Conservation (phyloP, 2,888 invertebrate species). For the Lottia gigantea region DNA sequence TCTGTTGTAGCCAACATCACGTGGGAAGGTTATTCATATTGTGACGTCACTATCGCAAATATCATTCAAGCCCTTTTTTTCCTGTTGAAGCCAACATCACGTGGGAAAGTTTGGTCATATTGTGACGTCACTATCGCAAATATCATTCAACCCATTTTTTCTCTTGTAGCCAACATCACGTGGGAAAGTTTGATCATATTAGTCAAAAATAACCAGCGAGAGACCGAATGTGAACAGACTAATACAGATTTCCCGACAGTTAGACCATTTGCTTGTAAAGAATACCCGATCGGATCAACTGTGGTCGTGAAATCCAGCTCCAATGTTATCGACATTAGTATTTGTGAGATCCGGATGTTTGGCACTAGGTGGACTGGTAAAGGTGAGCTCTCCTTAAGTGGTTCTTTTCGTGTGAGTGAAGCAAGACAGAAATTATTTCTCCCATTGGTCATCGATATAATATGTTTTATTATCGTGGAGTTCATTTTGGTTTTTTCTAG, state of each 20-base stretch:
- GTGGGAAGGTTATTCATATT: not conserved
- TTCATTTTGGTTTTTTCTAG: no score
- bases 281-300: not conserved
- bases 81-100: not conserved
- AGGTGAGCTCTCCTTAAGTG: not conserved
- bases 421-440: no score
- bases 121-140: no score
- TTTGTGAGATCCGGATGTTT: not conserved
- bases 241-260: not conserved
- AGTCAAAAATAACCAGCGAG: not conserved
- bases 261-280: not conserved
- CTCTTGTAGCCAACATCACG: not conserved
- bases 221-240: not conserved
- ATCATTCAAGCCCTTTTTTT: no score
- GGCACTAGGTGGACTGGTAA: not conserved
- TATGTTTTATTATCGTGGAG: no score
- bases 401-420: no score
- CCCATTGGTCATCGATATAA: no score
- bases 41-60: no score
- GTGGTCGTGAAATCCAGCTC: not conserved
- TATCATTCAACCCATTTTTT: no score
- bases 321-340: not conserved
- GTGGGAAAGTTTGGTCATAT: not conserved
- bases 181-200: not conserved
- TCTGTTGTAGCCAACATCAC: not conserved